Conservation (phyloP, 2,888 invertebrate species). For the Clunio marinus region DNA sequence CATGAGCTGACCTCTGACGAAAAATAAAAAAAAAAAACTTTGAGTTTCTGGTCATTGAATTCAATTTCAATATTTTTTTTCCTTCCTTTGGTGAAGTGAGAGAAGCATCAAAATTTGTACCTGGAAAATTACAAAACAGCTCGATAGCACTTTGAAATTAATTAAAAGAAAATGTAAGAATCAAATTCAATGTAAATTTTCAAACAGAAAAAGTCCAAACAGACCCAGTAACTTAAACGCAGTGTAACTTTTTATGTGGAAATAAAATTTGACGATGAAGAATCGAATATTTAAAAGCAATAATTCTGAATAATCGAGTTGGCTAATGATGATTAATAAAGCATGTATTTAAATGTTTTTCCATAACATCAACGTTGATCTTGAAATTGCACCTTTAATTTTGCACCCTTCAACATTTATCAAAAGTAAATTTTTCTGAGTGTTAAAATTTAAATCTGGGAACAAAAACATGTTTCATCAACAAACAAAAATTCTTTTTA, state of each 20-base stretch:
- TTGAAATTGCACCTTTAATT: background rate
- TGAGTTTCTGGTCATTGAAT: too few relatives aligned
- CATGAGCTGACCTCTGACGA: too few relatives aligned
- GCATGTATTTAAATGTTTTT: constrained; percentile 3
- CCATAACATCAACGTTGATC: background rate
- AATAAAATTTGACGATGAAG: background rate
- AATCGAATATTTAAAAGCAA: constrained; percentile 22
- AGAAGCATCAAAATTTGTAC: constrained; percentile 37
- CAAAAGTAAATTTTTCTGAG: background rate
- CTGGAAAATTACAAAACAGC: constrained; percentile 21
- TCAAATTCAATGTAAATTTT: constrained; percentile 12
- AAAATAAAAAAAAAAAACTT: too few relatives aligned
- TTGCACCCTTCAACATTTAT: background rate
- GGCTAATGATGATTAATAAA: too few relatives aligned
- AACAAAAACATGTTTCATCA: too few relatives aligned
- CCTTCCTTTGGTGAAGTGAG: too few relatives aligned
- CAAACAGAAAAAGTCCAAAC: background rate
- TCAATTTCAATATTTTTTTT: background rate
- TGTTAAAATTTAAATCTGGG: constrained; percentile 21
- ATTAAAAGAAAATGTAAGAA: background rate
- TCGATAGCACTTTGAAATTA: background rate
- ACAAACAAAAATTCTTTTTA: background rate
- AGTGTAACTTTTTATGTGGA: constrained; percentile 12
- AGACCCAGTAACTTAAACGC: too few relatives aligned
- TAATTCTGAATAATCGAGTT: background rate